Conservation (phyloP, 1,140 invertebrate genomes). For the Wiebesia pumilae region DNA sequence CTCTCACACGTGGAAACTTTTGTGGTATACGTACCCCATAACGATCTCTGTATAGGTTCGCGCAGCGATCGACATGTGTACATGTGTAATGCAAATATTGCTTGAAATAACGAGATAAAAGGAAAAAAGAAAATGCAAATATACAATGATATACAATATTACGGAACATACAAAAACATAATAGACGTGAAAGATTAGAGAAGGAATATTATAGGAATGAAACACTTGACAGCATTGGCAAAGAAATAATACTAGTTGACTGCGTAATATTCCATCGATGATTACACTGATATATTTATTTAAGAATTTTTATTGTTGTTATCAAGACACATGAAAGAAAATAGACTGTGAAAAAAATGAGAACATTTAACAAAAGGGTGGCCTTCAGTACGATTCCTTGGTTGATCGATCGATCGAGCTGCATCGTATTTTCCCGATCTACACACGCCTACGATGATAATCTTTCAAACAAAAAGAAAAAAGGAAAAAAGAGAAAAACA, state of each 20-base stretch:
- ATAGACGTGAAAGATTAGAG: conserved; percentile 53
- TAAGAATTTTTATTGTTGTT: conserved; percentile 74
- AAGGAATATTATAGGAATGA: conserved; percentile 47
- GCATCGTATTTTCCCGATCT: conserved; percentile 51
- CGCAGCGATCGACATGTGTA: conserved; percentile 64
- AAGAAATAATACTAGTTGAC: conserved; percentile 65
- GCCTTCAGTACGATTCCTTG: conserved; percentile 70
- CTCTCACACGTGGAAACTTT: conserved; percentile 51
- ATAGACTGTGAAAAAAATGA: conserved; percentile 69
- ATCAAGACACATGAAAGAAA: conserved; percentile 69
- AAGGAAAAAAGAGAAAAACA: conserved; percentile 4
- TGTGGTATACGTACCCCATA: conserved; percentile 60
- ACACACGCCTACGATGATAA: conserved; percentile 51
- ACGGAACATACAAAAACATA: conserved; percentile 39
- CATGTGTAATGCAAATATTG: conserved; percentile 69
- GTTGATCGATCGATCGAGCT: conserved; percentile 54
- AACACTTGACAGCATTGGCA: conserved; percentile 52
- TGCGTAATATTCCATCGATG: conserved; percentile 71
- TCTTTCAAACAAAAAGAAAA: conserved; percentile 50
- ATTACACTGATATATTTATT: conserved; percentile 73
- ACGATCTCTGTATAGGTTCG: conserved; percentile 55
- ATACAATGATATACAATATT: conserved; percentile 48
- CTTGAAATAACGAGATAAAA: conserved; percentile 61
- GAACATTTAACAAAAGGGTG: conserved; percentile 65
- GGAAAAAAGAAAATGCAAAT: conserved; percentile 31